Evolutionary conservation across 2,113 vertebrate species (phyloP), one percentile per base, ranked within the genome.

Genomic region (Limanda limanda): DNA sequence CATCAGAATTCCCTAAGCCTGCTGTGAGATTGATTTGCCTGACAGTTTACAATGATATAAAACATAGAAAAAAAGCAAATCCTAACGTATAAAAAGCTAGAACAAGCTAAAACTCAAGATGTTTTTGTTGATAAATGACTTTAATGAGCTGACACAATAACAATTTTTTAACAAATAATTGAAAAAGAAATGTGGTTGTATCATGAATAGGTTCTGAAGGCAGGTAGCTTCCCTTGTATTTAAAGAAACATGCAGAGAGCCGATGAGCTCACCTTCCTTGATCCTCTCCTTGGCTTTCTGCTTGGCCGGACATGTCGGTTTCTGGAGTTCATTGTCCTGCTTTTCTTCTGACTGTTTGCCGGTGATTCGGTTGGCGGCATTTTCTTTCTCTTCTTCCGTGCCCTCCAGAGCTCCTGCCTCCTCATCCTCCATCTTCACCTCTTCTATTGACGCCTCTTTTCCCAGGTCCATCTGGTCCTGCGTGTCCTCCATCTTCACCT

Each of bases 231-330:
- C 1, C 1, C 6, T 6, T 31, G 6, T 0, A 31, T 18, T 37
- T 10, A 37, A 1, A 37, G 9, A 37, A 37, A 10, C 35, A 37
- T 37, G 8, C 9, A 42, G 40, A 42, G 10, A 42, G 3, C 40
- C 12, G 40, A 13, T 42, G 3, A 42, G 11, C 89, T 83, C 92
- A 99, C 98, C 97, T 95, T 98, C 97, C 92, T 96, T 98, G 37
- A 94, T 85, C 60, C 91, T 94, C 81, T 98, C 97, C 42, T 63
- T 80, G 74, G 94, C 75, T 85, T 94, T 98, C 75, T 95, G 92
- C 73, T 94, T 97, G 79, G 89, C 96, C 76, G 88, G 95, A 59
- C 80, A 79, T 65, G 88, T 75, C 48, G 84, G 91, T 85, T 95
- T 96, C 31, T 90, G 85, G 1, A 93, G 89, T 71, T 95, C 94